Percentiles rank a stretch among this genome's conserved stretches.
These are phyloP conservation scores for Hydrotaea cyrtoneurina DNA, from an alignment of 2,888 invertebrate species.

Conservation along the genomic window DNA sequence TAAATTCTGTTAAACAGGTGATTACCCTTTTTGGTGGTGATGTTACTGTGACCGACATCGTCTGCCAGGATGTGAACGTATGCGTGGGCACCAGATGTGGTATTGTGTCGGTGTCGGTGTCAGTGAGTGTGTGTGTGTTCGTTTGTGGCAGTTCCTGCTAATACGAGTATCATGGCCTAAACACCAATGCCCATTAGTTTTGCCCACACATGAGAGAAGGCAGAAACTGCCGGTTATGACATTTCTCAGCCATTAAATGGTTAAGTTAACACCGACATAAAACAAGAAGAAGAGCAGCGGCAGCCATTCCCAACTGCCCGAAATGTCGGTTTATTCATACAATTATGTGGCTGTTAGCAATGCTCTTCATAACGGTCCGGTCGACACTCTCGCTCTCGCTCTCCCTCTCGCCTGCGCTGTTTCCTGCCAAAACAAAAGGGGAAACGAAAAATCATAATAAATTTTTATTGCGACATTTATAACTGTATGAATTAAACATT, in stretches of 20 bases:
- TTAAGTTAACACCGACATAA: slow-evolving; percentile 31
- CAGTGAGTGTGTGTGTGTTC: not conserved
- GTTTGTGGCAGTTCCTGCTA: not conserved
- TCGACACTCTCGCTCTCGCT: too few species aligned
- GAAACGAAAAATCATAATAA: slow-evolving; percentile 52
- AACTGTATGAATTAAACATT: slow-evolving; percentile 52
- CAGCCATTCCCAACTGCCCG: too few species aligned
- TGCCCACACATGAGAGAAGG: not conserved
- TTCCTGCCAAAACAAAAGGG: slow-evolving; percentile 7
- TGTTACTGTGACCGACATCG: not conserved
- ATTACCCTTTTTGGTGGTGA: not conserved
- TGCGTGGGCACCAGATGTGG: not conserved
- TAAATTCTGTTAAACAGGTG: not conserved
- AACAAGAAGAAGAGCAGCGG: not conserved
- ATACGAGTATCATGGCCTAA: slow-evolving; percentile 16
- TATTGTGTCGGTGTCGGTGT: not conserved
- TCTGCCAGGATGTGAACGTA: not conserved
- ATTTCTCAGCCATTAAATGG: slow-evolving; percentile 40
- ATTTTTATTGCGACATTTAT: slow-evolving; percentile 56
- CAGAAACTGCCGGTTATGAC: not conserved
- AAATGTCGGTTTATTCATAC: not conserved
- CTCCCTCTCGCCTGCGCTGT: too few species aligned
- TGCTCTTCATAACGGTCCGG: too few species aligned
- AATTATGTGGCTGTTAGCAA: too few species aligned
- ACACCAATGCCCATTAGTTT: slow-evolving; percentile 37